These are phyloP conservation scores for Sturmia bella DNA, from an alignment of 2,888 invertebrate species.

Conservation along the genomic window DNA sequence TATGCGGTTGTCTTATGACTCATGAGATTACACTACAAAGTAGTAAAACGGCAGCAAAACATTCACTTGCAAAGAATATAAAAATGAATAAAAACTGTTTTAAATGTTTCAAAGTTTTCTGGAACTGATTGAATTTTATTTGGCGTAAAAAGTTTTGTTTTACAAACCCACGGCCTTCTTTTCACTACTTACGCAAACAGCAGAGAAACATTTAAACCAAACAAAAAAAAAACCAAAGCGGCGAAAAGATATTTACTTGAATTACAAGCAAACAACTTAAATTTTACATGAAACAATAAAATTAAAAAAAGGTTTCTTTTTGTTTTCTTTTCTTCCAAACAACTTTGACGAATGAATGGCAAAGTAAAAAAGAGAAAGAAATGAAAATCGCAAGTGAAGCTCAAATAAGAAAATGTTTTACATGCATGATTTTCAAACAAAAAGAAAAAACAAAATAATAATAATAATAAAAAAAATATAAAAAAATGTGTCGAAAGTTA, in stretches of 20 bases:
- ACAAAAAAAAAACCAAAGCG: constrained; percentile 17
- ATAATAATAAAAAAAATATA: no score
- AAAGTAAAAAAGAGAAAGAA: constrained; percentile 14
- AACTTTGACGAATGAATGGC: constrained; percentile 15
- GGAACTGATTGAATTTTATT: constrained; percentile 70
- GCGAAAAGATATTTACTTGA: constrained; percentile 44
- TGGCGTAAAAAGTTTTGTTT: constrained; percentile 59
- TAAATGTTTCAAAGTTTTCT: constrained; percentile 67
- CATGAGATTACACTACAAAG: constrained; percentile 60
- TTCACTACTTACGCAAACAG: no score
- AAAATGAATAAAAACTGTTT: constrained; percentile 50
- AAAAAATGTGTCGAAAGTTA: constrained; percentile 40
- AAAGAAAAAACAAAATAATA: no score
- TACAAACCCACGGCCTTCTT: constrained; percentile 3
- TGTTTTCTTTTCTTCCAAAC: background rate
- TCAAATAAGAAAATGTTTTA: constrained; percentile 55
- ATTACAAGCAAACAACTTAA: constrained; percentile 56
- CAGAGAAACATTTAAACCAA: background rate
- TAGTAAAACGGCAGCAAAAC: constrained; percentile 35
- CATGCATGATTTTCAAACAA: constrained; percentile 21
- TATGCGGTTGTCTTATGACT: constrained; percentile 62
- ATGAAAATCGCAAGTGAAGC: constrained; percentile 45
- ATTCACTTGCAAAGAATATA: constrained; percentile 8
- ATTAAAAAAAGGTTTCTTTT: constrained; percentile 25
- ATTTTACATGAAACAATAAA: constrained; percentile 56